Percentiles rank a stretch among this genome's conserved stretches.
Conservation (phyloP, 1,140 invertebrate genomes). For the Scaptomyza pallida region DNA sequence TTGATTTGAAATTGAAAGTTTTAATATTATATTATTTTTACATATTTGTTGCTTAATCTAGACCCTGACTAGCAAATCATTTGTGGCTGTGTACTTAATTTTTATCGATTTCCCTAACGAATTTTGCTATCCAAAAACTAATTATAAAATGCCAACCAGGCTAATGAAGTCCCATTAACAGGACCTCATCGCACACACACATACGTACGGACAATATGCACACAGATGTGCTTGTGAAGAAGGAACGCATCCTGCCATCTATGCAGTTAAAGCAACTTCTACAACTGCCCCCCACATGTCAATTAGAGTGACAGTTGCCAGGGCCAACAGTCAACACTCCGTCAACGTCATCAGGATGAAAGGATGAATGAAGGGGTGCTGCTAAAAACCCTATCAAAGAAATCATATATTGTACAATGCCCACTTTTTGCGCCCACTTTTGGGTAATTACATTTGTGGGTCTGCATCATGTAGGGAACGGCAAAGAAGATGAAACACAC, state of each 20-base stretch:
- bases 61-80: too few species aligned
- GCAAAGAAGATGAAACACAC: conserved; percentile 3
- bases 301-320: conserved; percentile 71
- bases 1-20: too few species aligned
- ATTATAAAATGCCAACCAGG: conserved; percentile 44
- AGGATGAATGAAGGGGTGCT: background rate
- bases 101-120: conserved; percentile 5
- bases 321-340: conserved; percentile 39
- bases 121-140: conserved; percentile 39
- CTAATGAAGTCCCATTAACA: conserved; percentile 39
- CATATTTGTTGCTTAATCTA: background rate
- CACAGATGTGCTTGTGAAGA: background rate
- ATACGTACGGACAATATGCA: background rate
- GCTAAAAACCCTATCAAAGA: conserved; percentile 36
- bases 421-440: conserved; percentile 47
- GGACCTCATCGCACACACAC: conserved; percentile 10
- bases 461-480: background rate
- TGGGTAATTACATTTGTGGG: conserved; percentile 70
- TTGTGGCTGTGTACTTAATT: background rate
- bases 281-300: conserved; percentile 41
- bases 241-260: background rate
- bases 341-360: conserved; percentile 17
- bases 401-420: conserved; percentile 17
- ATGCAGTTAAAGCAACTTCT: conserved; percentile 5
- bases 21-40: too few species aligned